Evolutionary conservation across 2,888 invertebrate species (phyloP).

Genomic region (Hydropsyche betteni): DNA sequence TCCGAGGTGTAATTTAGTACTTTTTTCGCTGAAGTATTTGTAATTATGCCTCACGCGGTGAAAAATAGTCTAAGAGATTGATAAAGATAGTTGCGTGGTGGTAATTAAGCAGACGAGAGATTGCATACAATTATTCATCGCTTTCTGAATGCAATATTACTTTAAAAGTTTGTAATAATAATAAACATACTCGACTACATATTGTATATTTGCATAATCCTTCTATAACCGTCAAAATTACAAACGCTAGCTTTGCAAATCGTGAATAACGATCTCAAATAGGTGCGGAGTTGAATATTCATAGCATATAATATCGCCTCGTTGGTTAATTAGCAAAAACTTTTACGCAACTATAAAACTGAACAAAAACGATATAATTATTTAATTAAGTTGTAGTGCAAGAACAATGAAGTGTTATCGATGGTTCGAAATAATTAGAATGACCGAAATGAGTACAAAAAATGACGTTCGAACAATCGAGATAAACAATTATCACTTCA

Average conservation of each 20-base stretch:
- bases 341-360: background rate
- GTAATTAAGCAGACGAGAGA: constrained; percentile 32
- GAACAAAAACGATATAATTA: constrained; percentile 14
- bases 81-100: constrained; percentile 18
- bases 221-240: background rate
- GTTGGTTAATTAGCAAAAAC: no score
- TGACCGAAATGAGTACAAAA: background rate
- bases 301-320: no score
- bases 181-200: background rate
- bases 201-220: constrained; percentile 5
- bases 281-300: no score
- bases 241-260: background rate
- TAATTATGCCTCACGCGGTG: constrained; percentile 24
- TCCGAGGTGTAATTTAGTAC: constrained; percentile 15
- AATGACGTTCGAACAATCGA: constrained; percentile 15
- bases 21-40: background rate
- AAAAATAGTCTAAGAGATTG: constrained; percentile 21
- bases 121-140: constrained; percentile 20
- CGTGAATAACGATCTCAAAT: background rate
- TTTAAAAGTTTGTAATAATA: background rate
- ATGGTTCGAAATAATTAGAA: constrained; percentile 24
- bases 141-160: background rate
- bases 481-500: constrained; percentile 10
- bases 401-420: constrained; percentile 23
- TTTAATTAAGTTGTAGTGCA: constrained; percentile 18